These are phyloP conservation scores for Loriculus beryllinus DNA, from an alignment of 2,797 vertebrate species.

Conservation along the genomic window DNA sequence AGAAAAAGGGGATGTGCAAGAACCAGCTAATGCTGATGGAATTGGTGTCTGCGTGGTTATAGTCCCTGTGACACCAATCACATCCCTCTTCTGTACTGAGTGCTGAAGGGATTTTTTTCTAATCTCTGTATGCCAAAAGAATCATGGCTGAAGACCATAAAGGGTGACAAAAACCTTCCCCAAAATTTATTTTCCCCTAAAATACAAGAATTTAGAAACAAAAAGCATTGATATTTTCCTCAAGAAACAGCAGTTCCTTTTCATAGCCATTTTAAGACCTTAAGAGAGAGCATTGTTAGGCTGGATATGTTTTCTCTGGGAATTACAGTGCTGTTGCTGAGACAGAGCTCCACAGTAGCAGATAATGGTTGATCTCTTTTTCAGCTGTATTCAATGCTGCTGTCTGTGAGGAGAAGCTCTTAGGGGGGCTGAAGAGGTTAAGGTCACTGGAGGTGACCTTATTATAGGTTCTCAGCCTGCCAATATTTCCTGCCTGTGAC, in stretches of 20 bases:
- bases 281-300: not conserved
- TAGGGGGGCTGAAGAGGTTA: not conserved
- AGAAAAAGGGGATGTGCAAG: fast-evolving
- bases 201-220: not conserved
- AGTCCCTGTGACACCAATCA: not conserved
- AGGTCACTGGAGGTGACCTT: not conserved
- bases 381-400: not conserved
- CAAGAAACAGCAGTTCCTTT: not conserved
- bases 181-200: not conserved
- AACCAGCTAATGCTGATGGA: not conserved
- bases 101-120: not conserved
- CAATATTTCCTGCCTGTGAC: not conserved
- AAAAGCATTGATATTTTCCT: not conserved
- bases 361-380: not conserved
- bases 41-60: not conserved
- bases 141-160: not conserved
- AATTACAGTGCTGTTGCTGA: not conserved
- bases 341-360: not conserved
- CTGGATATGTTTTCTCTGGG: not conserved
- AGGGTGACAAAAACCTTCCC: not conserved
- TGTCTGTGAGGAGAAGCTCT: not conserved
- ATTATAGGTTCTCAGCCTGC: not conserved
- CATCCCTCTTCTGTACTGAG: not conserved
- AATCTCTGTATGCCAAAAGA: not conserved
- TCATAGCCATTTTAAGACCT: not conserved